phyloP scores from a whole-genome alignment of 2,888 invertebrate species.

The Cancer borealis region DNA sequence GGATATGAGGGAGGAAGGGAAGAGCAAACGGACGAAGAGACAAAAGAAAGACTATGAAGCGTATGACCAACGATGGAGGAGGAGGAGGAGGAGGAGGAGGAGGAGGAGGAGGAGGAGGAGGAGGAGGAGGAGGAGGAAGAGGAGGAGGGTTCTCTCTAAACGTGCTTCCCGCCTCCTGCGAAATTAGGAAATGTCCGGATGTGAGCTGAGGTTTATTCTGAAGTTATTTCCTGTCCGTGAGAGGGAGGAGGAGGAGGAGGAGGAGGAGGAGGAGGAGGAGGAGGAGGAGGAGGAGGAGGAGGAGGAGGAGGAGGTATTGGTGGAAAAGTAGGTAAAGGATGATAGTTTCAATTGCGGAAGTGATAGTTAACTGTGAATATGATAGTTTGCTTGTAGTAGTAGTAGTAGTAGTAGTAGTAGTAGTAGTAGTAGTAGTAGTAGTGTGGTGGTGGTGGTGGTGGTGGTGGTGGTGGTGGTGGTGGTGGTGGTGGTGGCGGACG shows the following conservation, averaged over 20 bases:
- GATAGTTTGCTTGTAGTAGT: not conserved
- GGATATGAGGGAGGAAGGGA: not conserved
- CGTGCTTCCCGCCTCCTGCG: not conserved
- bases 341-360: not conserved
- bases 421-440: not conserved
- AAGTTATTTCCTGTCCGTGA: conserved; percentile 5
- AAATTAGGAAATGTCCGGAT: conserved; percentile 11
- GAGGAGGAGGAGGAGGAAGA: not conserved
- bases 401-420: not conserved
- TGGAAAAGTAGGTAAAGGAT: not conserved
- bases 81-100: not conserved
- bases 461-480: not conserved
- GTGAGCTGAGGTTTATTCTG: not conserved
- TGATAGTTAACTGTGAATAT: not conserved
- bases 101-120: not conserved
- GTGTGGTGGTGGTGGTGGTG: not conserved
- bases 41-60: not conserved
- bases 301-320: not conserved
- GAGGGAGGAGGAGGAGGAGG: conserved; percentile 20
- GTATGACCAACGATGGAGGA: not conserved
- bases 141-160: not conserved
- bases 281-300: conserved; percentile 4
- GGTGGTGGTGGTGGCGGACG: not conserved
- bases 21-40: not conserved
- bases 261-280: conserved; percentile 5